These are phyloP conservation scores for Nasua narica DNA, from an alignment of 2,797 vertebrate genomes.

Conservation along the genomic window DNA sequence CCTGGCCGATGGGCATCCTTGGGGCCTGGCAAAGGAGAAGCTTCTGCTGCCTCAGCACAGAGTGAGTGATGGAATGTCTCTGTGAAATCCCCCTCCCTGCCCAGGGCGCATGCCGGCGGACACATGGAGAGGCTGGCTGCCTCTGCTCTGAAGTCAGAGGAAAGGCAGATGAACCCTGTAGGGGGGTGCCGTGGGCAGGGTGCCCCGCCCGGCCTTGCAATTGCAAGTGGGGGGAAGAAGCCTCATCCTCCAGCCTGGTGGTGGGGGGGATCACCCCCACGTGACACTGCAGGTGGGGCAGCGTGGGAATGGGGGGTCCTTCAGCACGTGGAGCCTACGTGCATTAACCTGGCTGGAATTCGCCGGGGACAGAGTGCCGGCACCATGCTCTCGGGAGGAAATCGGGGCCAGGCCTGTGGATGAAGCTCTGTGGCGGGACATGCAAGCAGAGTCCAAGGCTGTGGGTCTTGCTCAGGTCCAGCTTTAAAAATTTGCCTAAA, in stretches of 20 bases:
- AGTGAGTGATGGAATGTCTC: not conserved
- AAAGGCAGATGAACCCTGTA: not conserved
- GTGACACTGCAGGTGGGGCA: not conserved
- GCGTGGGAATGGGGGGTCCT: fast-evolving
- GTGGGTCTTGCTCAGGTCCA: not conserved
- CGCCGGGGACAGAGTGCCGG: not conserved
- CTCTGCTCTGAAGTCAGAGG: not conserved
- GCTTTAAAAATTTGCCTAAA: not conserved
- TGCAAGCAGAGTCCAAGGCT: too few relatives aligned
- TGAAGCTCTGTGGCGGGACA: fast-evolving
- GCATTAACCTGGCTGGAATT: not conserved
- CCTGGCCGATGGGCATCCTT: not conserved
- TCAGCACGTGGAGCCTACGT: not conserved
- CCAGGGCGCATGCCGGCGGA: not conserved
- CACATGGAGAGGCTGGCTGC: not conserved
- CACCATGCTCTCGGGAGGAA: fast-evolving
- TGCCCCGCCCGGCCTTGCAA: too few relatives aligned
- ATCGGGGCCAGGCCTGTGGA: not conserved
- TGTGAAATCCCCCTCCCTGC: not conserved
- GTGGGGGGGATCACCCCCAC: fast-evolving
- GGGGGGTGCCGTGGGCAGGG: not conserved
- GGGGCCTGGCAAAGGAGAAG: not conserved
- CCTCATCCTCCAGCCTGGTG: not conserved
- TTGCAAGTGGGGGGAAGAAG: not conserved
- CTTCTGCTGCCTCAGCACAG: not conserved